Percentiles rank a stretch among this genome's conserved stretches.
Conservation (phyloP, 2,888 invertebrate genomes). For the Trypoxylon attenuatum region DNA sequence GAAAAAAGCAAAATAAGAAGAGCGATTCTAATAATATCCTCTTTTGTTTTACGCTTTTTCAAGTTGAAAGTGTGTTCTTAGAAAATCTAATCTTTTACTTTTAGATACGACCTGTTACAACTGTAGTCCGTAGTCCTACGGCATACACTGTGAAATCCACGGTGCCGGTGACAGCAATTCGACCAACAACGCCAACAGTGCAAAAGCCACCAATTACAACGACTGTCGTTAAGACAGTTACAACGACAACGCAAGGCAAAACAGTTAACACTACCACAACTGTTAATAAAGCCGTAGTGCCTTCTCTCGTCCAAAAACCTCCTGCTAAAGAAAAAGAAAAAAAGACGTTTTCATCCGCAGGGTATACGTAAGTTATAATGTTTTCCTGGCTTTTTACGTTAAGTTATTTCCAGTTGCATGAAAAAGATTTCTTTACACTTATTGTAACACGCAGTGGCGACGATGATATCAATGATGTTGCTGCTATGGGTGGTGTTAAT, state of each 20-base stretch:
- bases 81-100: slow-evolving; percentile 12
- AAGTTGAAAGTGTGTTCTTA: too few species aligned
- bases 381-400: too few species aligned
- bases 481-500: slow-evolving; percentile 99
- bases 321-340: slow-evolving; percentile 87
- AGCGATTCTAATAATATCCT: too few species aligned
- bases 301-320: slow-evolving; percentile 77
- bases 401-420: too few species aligned
- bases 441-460: slow-evolving; percentile 88
- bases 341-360: slow-evolving; percentile 79
- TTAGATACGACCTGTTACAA: slow-evolving; percentile 70
- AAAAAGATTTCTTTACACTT: too few species aligned
- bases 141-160: slow-evolving; percentile 68
- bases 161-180: slow-evolving; percentile 61
- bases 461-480: slow-evolving; percentile 98
- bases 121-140: slow-evolving; percentile 67
- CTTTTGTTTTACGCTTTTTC: too few species aligned
- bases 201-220: slow-evolving; percentile 65
- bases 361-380: slow-evolving; percentile 73
- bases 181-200: slow-evolving; percentile 60
- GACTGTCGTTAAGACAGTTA: slow-evolving; percentile 68
- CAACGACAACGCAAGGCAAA: slow-evolving; percentile 65
- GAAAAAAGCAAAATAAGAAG: too few species aligned
- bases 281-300: slow-evolving; percentile 77
- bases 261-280: slow-evolving; percentile 69